Conservation (phyloP, 2,888 invertebrate species). For the Deroplatys truncata region DNA sequence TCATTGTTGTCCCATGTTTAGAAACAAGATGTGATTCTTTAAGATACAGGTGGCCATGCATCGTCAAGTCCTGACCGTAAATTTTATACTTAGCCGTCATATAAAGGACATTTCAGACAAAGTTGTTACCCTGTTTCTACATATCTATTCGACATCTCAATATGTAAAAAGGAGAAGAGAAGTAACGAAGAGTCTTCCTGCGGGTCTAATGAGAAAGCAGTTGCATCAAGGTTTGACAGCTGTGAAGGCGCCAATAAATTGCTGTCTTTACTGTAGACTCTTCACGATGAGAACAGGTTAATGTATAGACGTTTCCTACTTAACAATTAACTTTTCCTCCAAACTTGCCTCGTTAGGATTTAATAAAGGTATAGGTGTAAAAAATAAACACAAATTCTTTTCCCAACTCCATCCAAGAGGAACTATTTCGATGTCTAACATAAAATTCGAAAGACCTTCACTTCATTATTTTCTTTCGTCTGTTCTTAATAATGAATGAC, state of each 20-base stretch:
- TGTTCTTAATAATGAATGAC: not conserved
- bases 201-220: not conserved
- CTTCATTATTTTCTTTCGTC: not conserved
- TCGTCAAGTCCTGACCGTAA: not conserved
- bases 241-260: not conserved
- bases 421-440: not conserved
- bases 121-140: not conserved
- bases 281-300: not conserved
- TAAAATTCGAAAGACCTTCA: not conserved
- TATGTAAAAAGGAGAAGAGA: not conserved
- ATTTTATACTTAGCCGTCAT: not conserved
- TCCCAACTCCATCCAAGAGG: not conserved
- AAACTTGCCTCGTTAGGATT: not conserved
- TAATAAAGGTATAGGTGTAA: not conserved
- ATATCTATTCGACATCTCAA: not conserved
- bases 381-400: not conserved
- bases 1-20: not conserved
- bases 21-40: not conserved
- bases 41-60: not conserved
- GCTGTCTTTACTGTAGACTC: not conserved
- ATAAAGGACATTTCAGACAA: not conserved
- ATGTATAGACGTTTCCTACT: not conserved
- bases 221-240: conserved; percentile 6
- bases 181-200: not conserved
- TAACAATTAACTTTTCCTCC: not conserved